Base-by-base conservation (phyloP, 30 jellyfish, hydroid and myxozoan genomes). In the Aurelia aurita region DNA sequence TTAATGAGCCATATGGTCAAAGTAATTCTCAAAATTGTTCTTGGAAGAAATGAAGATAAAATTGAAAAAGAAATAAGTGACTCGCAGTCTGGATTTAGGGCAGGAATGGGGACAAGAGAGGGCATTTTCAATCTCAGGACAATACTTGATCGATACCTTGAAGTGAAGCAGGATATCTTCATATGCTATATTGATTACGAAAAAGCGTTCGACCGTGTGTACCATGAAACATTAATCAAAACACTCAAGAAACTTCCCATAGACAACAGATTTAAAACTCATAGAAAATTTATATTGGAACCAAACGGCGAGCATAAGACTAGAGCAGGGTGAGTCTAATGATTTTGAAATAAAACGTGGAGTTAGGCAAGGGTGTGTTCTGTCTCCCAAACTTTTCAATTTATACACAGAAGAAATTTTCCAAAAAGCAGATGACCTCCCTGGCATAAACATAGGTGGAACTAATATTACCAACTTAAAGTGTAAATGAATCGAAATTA, bases 91-190 rank as follows among this genome's bases (percentile, higher is more conserved):
- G 83, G 87, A 6, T 75, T 75, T 35, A 11, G 47, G 21, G 9
- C 5, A 26, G 84, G 83, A 19, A 16, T 22, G 18, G 87, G 85
- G 15, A 77, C 88, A 59, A 77, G 80, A 58, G 82, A 77, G 34
- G 80, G 34, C 31, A 77, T 77, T 11, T 32, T 28, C 6, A 59
- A 22, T 16, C 60, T 77, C 54, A 54, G 88, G 58, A 77, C 63
- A 32, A 23, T 77, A 25, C 34, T 19, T 0, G 88, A 77, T 14
- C 25, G 47, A 53, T 55, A 20, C 23, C 58, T 55, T 14, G 84
- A 77, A 77, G 27, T 26, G 39, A 31, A 21, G 31, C 31, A 77
- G 34, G 80, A 77, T 26, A 43, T 77, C 28, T 77, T 15, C 62
- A 29, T 58, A 22, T 55, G 88, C 46, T 77, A 53, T 58, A 59